Conservation (phyloP, 2,888 invertebrate genomes). For the Cantharis rustica region DNA sequence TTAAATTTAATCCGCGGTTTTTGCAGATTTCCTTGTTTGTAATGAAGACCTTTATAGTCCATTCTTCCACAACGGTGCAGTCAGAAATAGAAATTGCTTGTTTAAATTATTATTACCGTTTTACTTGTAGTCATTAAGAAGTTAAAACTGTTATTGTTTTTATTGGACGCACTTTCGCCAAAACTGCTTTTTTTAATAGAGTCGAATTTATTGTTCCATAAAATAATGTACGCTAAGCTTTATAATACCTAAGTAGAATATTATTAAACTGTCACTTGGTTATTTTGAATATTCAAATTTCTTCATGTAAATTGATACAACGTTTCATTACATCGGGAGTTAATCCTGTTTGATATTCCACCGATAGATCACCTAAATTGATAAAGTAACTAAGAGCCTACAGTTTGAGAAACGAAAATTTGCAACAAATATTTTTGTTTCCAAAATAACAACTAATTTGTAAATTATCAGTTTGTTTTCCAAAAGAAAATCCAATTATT, state of each 20-base stretch:
- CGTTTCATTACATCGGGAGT: background rate
- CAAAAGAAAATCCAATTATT: background rate
- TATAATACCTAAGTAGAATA: background rate
- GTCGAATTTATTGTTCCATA: background rate
- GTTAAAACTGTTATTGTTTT: constrained; percentile 15
- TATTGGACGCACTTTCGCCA: constrained; percentile 8
- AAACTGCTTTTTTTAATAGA: background rate
- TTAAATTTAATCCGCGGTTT: constrained; percentile 28
- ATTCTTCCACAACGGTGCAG: constrained; percentile 15
- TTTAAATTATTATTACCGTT: constrained; percentile 23
- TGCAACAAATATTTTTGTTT: background rate
- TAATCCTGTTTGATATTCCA: background rate
- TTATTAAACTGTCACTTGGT: background rate
- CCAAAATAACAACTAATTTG: background rate
- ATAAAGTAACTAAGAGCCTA: background rate
- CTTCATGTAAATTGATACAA: background rate
- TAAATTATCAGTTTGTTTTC: background rate
- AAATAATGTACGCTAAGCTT: background rate
- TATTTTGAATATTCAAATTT: background rate
- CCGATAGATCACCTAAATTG: background rate
- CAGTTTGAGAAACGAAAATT: background rate
- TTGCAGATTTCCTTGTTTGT: constrained; percentile 28
- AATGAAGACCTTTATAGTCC: constrained; percentile 29
- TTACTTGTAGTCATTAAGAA: constrained; percentile 4
- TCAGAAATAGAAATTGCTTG: constrained; percentile 9